Evolutionary conservation across 2,888 invertebrate genomes (phyloP).

Genomic region (Orthonevra nobilis): DNA sequence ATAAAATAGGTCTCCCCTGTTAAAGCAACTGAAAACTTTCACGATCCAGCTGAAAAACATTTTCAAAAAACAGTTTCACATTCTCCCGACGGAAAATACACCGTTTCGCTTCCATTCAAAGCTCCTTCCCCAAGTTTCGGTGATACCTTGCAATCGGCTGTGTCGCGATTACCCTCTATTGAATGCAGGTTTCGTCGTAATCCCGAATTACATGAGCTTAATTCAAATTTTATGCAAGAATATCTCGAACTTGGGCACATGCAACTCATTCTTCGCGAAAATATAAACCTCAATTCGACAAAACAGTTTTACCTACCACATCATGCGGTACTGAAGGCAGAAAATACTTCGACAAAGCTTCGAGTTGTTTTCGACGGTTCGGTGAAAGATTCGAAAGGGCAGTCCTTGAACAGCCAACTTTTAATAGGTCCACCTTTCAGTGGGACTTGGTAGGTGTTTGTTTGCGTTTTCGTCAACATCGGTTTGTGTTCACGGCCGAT

Average conservation of each 20-base stretch:
- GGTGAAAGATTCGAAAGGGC: slow-evolving; percentile 34
- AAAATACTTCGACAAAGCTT: slow-evolving; percentile 40
- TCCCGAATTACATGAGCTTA: not conserved
- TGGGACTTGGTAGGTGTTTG: slow-evolving; percentile 54
- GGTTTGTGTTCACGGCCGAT: slow-evolving; percentile 16
- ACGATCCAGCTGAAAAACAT: slow-evolving; percentile 36
- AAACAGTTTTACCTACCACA: slow-evolving; percentile 8
- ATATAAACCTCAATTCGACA: not conserved
- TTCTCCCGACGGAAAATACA: too few relatives aligned
- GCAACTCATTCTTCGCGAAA: not conserved
- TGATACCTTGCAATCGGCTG: slow-evolving; percentile 24
- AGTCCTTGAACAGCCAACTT: slow-evolving; percentile 31
- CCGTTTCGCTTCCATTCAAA: too few relatives aligned
- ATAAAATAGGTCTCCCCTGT: slow-evolving; percentile 14
- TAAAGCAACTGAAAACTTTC: slow-evolving; percentile 14
- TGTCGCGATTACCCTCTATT: not conserved
- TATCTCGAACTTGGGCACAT: slow-evolving; percentile 20
- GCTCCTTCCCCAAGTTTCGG: slow-evolving; percentile 18
- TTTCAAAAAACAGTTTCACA: slow-evolving; percentile 24
- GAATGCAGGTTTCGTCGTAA: slow-evolving; percentile 15
- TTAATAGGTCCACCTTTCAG: slow-evolving; percentile 47
- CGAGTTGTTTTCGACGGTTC: slow-evolving; percentile 56
- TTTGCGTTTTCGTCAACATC: slow-evolving; percentile 58
- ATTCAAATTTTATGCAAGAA: slow-evolving; percentile 9
- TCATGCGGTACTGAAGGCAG: slow-evolving; percentile 60